A percentile compares a stretch with the other conserved stretches of the same genome.
Conservation (phyloP, 2,797 vertebrate genomes). For the Vultur gryphus region DNA sequence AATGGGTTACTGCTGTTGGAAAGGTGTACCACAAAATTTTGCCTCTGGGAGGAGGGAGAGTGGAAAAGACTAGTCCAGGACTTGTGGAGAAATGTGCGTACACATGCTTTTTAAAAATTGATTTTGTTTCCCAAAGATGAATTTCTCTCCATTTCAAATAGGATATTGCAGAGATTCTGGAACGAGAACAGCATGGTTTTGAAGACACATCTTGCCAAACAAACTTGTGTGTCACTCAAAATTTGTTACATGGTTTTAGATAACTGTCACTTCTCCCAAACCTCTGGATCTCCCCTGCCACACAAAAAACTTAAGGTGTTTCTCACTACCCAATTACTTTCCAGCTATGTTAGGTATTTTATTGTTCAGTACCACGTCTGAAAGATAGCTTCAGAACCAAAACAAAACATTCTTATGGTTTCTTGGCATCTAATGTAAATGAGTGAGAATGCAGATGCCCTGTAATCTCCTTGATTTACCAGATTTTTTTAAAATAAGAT, state of each 20-base stretch:
- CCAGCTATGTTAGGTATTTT: background rate
- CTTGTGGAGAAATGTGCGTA: background rate
- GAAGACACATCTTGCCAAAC: background rate
- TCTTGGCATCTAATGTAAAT: background rate
- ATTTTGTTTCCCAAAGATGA: background rate
- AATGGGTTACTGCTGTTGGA: background rate
- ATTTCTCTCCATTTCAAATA: background rate
- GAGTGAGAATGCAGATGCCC: background rate
- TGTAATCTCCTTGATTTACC: background rate
- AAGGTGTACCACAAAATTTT: background rate
- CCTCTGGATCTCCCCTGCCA: background rate
- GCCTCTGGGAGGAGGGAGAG: background rate
- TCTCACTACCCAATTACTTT: background rate
- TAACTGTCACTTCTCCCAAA: background rate
- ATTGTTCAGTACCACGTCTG: background rate
- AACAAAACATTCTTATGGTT: background rate
- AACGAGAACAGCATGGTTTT: background rate
- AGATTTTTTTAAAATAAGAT: background rate
- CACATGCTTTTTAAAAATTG: background rate
- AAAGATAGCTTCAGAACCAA: background rate
- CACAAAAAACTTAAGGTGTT: background rate
- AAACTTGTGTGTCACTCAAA: background rate
- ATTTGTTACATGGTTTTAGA: background rate
- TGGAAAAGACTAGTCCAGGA: background rate
- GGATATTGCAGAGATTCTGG: background rate